These are phyloP conservation scores for Halocaridina rubra DNA, from an alignment of 2,888 invertebrate species.

Conservation along the genomic window DNA sequence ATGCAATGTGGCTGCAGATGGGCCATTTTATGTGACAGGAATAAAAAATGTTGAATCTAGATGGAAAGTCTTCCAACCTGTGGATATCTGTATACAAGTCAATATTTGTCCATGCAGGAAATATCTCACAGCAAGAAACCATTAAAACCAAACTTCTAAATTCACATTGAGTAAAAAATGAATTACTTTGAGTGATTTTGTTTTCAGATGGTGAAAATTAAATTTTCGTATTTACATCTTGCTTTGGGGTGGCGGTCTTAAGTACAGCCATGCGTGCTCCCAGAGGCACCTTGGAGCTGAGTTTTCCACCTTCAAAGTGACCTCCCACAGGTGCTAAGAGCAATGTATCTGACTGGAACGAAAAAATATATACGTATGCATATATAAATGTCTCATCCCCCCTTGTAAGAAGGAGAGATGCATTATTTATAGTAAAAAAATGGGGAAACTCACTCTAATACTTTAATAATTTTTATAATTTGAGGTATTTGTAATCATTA, in stretches of 20 bases:
- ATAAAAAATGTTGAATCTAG: background rate
- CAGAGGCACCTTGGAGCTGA: background rate
- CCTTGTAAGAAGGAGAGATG: too few relatives aligned
- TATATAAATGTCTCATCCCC: background rate
- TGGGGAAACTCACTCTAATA: too few relatives aligned
- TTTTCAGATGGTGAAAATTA: background rate
- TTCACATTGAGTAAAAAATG: background rate
- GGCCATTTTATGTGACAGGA: background rate
- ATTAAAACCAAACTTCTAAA: background rate
- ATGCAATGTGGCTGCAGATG: too few relatives aligned
- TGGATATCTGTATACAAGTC: background rate
- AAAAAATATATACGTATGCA: background rate
- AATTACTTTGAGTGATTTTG: background rate
- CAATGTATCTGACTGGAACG: background rate
- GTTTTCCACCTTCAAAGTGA: background rate
- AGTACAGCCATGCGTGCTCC: background rate
- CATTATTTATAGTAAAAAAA: too few relatives aligned
- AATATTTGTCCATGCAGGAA: background rate
- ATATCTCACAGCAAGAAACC: background rate
- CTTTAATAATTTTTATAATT: background rate
- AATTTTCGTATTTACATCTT: background rate
- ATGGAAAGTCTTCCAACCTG: background rate
- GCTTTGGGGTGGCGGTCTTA: background rate
- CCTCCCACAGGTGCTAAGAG: background rate
- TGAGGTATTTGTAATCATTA: background rate